Base-by-base conservation (phyloP, 64 coral and sea anemone genomes). In the Pachyseris speciosa region DNA sequence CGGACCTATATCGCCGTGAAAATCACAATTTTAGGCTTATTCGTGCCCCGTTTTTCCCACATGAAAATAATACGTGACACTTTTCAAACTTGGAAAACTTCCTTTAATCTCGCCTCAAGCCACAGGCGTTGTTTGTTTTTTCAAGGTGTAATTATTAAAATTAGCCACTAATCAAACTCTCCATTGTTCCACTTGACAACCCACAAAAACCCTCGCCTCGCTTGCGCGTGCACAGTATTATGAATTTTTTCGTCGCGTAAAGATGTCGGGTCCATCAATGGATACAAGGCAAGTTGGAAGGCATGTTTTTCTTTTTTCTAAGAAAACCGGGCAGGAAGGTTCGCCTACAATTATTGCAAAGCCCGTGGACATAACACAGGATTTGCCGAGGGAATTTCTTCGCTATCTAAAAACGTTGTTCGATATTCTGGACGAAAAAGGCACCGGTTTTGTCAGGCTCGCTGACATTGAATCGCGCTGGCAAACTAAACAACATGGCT, bases 321-420 rank as follows among this genome's bases (percentile, higher is more conserved):
- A 93, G 61, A 42, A 70, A 31, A 89, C 68, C 55, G 67, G 52
- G 10, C 51, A 28, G 22, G 78, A 81, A 53, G 61, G 43, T 28
- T 90, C 92, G 7, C 87, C 92, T 77, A 94, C 92, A 38, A 85
- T 90, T 50, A 25, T 90, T 65, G 75, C 89, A 15, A 87, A 90
- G 65, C 89, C 90, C 29, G 76, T 89, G 2, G 90, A 93, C 67
- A 87, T 87, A 2, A 50, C 63, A 83, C 83, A 98, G 45, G 93
- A 98, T 43, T 83, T 99, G 16, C 93, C 97, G 0, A 69, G 67
- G 50, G 97, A 99, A 58, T 99, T 99, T 88, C 75, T 93, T 36
- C 95, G 90, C 50, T 99, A 92, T 81, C 66, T 99, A 43, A 85
- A 64, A 90, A 87, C 85, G 22, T 63, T 99, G 2, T 99, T 99